Conservation (phyloP, 2,797 vertebrate genomes). For the Microctenopoma lineatum region DNA sequence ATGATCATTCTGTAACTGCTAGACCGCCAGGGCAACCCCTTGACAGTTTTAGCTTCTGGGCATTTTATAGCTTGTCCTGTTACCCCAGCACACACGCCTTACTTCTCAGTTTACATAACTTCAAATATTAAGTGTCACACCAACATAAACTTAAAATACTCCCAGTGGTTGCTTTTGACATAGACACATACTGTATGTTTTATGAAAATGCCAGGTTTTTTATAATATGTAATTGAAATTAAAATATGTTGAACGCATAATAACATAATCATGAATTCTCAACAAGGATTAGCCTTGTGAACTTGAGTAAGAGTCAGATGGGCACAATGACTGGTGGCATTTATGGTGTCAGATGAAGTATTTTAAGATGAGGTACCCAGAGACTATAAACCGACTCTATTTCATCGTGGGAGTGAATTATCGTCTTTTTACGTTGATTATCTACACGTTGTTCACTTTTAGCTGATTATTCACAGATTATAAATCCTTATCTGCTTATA, state of each 20-base stretch:
- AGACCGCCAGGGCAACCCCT: not conserved
- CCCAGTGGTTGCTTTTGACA: not conserved
- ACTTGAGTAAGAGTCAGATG: not conserved
- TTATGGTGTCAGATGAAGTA: not conserved
- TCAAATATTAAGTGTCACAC: not conserved
- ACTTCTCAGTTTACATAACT: constrained; percentile 9
- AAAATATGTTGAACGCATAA: not conserved
- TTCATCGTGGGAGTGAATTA: not conserved
- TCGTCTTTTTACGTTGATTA: constrained; percentile 1
- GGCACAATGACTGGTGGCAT: not conserved
- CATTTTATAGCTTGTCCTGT: not conserved
- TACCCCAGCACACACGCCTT: not conserved
- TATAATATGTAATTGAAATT: not conserved
- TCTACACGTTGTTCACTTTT: not conserved
- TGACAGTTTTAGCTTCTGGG: not conserved
- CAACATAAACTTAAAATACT: not conserved
- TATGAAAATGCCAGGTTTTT: not conserved
- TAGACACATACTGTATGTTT: not conserved
- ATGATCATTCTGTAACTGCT: not conserved
- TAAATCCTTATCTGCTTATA: constrained; percentile 3
- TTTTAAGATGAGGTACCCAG: not conserved
- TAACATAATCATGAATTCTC: not conserved
- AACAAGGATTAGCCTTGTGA: not conserved
- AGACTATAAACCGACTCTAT: not conserved
- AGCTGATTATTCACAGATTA: constrained; percentile 3